These are phyloP conservation scores for Polydrusus pterygomalis DNA, from an alignment of 2,888 invertebrate genomes.

Conservation along the genomic window DNA sequence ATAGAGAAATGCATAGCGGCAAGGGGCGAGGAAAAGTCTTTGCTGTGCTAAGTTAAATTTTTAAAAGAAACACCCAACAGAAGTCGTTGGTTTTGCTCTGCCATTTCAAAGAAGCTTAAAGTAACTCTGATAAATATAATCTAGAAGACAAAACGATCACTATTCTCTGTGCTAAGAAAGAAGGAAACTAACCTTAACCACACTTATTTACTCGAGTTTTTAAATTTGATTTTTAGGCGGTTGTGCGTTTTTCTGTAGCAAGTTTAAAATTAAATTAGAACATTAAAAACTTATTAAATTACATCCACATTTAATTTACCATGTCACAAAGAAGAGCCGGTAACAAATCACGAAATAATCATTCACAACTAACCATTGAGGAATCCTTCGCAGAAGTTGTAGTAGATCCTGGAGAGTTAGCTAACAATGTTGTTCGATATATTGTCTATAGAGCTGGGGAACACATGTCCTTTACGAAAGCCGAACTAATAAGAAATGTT, in stretches of 20 bases:
- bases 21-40: too few species aligned
- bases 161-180: too few species aligned
- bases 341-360: constrained; percentile 23
- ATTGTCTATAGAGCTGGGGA: constrained; percentile 61
- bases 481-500: constrained; percentile 61
- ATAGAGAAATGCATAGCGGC: too few species aligned
- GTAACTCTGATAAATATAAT: too few species aligned
- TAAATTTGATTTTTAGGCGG: background rate
- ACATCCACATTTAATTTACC: background rate
- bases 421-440: constrained; percentile 62
- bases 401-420: constrained; percentile 56
- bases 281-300: background rate
- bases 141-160: too few species aligned
- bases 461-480: constrained; percentile 59
- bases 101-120: too few species aligned
- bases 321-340: constrained; percentile 43
- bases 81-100: too few species aligned
- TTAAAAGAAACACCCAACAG: too few species aligned
- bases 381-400: constrained; percentile 41
- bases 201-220: background rate
- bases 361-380: constrained; percentile 50
- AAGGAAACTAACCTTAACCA: too few species aligned
- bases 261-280: background rate
- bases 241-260: too few species aligned
- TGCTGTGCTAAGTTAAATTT: too few species aligned